Conservation (phyloP, 2,797 vertebrate species). For the Chiroxiphia lanceolata region DNA sequence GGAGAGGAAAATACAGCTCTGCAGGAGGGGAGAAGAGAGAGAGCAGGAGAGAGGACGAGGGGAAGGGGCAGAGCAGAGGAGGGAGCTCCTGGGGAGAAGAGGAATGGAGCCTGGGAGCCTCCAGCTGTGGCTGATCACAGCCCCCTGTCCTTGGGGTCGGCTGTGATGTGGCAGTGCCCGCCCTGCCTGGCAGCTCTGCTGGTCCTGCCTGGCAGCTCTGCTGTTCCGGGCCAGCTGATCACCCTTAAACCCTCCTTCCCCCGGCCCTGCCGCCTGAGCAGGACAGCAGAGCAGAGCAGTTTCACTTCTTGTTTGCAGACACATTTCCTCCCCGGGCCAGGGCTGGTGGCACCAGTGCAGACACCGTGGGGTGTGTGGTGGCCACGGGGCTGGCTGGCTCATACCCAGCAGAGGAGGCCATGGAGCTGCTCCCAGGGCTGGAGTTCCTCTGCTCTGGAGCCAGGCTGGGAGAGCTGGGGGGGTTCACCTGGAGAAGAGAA, state of each 20-base stretch:
- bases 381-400: rapidly evolving
- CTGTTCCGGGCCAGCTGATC: background rate
- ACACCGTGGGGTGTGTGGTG: rapidly evolving
- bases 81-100: background rate
- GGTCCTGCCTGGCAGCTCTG: background rate
- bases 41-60: background rate
- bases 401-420: too few relatives aligned
- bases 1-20: background rate
- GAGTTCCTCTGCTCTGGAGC: background rate
- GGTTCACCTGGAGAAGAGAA: background rate
- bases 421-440: rapidly evolving
- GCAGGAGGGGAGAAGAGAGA: background rate
- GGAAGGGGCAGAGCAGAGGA: background rate
- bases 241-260: background rate
- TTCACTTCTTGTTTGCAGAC: conserved; percentile 39
- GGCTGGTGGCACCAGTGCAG: background rate
- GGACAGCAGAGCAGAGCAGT: background rate
- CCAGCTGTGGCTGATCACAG: rapidly evolving
- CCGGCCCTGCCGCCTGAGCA: background rate
- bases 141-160: rapidly evolving
- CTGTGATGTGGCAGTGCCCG: rapidly evolving
- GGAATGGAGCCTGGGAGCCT: background rate
- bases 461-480: background rate
- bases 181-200: background rate
- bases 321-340: background rate